Conservation (phyloP, 2,797 vertebrate species). For the Pelochelys cantorii region DNA sequence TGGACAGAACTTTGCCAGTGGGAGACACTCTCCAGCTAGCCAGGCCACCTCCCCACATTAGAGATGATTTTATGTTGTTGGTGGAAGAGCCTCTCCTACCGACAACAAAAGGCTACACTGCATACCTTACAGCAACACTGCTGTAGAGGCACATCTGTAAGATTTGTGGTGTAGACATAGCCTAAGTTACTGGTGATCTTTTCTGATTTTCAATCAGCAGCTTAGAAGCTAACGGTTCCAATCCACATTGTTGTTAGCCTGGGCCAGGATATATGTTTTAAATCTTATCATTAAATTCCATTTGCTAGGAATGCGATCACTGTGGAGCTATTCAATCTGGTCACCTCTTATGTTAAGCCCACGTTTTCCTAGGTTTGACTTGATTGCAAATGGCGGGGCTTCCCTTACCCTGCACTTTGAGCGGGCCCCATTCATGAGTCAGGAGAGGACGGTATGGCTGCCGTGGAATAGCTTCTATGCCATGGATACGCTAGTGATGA, state of each 20-base stretch:
- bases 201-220: not conserved
- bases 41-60: no score
- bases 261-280: not conserved
- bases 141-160: no score
- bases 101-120: no score
- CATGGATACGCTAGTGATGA: slow-evolving; percentile 98
- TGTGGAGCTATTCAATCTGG: slow-evolving; percentile 40
- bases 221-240: slow-evolving; percentile 8
- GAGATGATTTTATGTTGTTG: no score
- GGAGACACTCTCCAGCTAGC: no score
- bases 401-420: slow-evolving; percentile 96
- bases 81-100: no score
- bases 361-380: slow-evolving; percentile 89
- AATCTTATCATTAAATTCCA: not conserved
- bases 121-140: no score
- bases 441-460: slow-evolving; percentile 97
- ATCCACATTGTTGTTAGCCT: not conserved
- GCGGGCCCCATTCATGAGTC: slow-evolving; percentile 96
- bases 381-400: slow-evolving; percentile 96
- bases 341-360: slow-evolving; percentile 28
- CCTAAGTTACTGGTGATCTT: slow-evolving; percentile 11
- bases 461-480: slow-evolving; percentile 98
- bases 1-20: no score
- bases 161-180: no score
- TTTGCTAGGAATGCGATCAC: not conserved